These are phyloP conservation scores for Gymnobelideus leadbeateri DNA, from an alignment of 2,113 vertebrate species.

Conservation along the genomic window DNA sequence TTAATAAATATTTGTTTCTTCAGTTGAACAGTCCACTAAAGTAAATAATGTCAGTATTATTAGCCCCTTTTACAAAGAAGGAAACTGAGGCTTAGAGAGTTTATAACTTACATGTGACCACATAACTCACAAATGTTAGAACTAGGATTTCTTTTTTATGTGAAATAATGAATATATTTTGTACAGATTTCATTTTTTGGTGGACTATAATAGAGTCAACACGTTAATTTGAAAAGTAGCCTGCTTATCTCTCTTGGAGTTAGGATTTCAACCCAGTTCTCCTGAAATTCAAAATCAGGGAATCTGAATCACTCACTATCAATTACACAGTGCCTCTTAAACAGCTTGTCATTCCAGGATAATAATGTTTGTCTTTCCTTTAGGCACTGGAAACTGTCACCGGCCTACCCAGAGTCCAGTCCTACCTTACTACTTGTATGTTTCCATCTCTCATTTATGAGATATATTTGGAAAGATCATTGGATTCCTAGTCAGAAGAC, in stretches of 20 bases:
- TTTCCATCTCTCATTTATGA: neutral
- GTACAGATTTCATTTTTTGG: neutral
- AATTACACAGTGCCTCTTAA: neutral
- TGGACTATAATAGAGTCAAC: neutral
- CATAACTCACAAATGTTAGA: neutral
- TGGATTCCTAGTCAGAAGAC: neutral
- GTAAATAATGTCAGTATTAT: neutral
- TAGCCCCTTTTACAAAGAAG: neutral
- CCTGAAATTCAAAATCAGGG: neutral
- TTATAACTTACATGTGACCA: neutral
- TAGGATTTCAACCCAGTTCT: neutral
- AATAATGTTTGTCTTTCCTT: neutral
- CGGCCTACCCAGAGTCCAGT: neutral
- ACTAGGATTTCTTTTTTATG: neutral
- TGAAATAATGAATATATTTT: neutral
- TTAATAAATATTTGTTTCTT: neutral
- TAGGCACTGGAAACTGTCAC: neutral
- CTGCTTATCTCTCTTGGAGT: neutral
- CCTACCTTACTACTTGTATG: neutral
- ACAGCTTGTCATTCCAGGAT: neutral
- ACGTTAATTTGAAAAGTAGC: neutral
- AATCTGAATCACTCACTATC: too few species aligned
- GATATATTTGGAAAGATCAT: neutral
- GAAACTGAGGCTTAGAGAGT: neutral
- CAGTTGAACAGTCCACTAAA: neutral